Conservation (phyloP, 2,888 invertebrate species). For the Philopedon plagiatum region DNA sequence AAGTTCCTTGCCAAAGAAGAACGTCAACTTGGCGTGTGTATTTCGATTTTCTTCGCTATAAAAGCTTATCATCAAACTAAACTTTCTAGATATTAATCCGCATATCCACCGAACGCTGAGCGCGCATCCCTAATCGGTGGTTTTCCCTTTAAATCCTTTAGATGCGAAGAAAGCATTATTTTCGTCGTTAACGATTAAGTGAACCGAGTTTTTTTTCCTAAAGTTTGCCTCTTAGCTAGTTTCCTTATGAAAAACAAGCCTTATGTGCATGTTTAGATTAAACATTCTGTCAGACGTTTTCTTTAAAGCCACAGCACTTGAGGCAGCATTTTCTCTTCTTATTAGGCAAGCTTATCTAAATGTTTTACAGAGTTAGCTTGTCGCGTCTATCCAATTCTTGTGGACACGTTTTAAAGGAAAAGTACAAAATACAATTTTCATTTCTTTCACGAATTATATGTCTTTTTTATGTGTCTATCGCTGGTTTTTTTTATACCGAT, state of each 20-base stretch:
- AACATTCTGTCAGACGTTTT: constrained; percentile 29
- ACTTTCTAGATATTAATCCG: constrained; percentile 46
- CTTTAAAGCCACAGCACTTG: constrained; percentile 13
- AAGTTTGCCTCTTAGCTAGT: constrained; percentile 39
- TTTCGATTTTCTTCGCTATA: constrained; percentile 33
- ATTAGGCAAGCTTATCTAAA: too few relatives aligned
- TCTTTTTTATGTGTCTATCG: too few relatives aligned
- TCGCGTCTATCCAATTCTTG: too few relatives aligned
- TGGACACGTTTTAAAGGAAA: too few relatives aligned
- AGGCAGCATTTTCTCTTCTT: background rate
- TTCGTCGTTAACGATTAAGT: constrained; percentile 39
- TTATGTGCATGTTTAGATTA: constrained; percentile 37
- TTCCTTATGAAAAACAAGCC: constrained; percentile 21
- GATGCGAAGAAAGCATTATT: constrained; percentile 35
- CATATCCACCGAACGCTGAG: constrained; percentile 37
- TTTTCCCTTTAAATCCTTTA: constrained; percentile 35
- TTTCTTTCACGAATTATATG: too few relatives aligned
- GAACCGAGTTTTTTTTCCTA: constrained; percentile 40
- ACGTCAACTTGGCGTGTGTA: constrained; percentile 25
- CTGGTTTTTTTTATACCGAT: too few relatives aligned
- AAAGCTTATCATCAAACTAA: constrained; percentile 40
- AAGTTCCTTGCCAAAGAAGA: constrained; percentile 4
- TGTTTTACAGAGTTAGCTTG: too few relatives aligned
- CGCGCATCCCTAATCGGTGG: constrained; percentile 36
- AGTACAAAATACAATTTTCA: too few relatives aligned